Conservation (phyloP, 2,888 invertebrate species). For the Diarsia mendica region DNA sequence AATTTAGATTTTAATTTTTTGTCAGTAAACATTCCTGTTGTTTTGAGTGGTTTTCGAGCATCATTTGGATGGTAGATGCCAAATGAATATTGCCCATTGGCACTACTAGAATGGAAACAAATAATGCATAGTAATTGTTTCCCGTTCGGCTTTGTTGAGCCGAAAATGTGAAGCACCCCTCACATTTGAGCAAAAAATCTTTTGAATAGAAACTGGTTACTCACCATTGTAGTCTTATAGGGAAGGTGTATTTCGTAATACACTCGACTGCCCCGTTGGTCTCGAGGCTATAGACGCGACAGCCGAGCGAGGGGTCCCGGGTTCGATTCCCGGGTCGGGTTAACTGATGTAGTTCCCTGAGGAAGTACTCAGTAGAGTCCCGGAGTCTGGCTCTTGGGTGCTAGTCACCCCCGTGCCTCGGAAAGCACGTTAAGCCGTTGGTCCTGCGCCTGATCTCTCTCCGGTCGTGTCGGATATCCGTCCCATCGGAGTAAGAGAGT, state of each 20-base stretch:
- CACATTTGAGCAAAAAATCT: neutral
- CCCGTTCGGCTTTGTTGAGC: too few relatives aligned
- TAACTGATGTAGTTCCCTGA: neutral
- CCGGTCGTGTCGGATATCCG: neutral
- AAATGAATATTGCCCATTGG: too few relatives aligned
- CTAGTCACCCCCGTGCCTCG: neutral
- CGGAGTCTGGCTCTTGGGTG: neutral
- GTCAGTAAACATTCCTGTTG: too few relatives aligned
- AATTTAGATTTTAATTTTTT: too few relatives aligned
- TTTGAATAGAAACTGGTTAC: neutral
- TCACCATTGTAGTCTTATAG: neutral
- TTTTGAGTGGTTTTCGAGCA: too few relatives aligned
- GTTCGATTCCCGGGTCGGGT: neutral
- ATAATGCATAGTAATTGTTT: too few relatives aligned
- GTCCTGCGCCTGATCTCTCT: neutral
- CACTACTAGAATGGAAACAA: too few relatives aligned
- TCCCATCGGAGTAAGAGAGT: too few relatives aligned
- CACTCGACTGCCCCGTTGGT: neutral
- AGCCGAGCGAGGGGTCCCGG: neutral
- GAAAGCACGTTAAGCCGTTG: neutral
- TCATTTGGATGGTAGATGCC: too few relatives aligned
- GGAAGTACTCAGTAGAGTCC: neutral
- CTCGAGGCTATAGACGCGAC: neutral
- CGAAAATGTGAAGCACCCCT: too few relatives aligned
- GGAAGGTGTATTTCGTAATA: neutral